These are phyloP conservation scores for Bimastos eiseni DNA, from an alignment of 2,888 invertebrate species.

Conservation along the genomic window DNA sequence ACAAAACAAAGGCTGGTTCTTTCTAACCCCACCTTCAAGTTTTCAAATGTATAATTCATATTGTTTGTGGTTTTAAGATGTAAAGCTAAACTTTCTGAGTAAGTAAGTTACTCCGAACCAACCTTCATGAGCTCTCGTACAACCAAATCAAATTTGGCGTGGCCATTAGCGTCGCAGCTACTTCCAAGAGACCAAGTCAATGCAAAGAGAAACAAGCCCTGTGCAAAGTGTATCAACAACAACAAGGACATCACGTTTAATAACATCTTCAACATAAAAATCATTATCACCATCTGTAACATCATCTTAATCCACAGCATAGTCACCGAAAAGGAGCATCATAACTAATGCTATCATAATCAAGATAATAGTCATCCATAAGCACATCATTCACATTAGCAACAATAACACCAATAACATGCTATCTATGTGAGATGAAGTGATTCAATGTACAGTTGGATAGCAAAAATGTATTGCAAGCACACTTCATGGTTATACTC, in stretches of 20 bases:
- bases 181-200: conserved; percentile 90
- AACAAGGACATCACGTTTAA: not conserved
- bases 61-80: not conserved
- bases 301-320: not conserved
- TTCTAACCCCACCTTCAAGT: not conserved
- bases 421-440: not conserved
- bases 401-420: not conserved
- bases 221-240: conserved; percentile 37
- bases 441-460: not conserved
- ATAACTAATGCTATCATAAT: not conserved
- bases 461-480: not conserved
- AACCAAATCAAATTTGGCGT: conserved; percentile 77
- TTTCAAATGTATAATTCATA: not conserved
- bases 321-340: not conserved
- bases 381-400: not conserved
- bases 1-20: not conserved
- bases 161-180: conserved; percentile 74
- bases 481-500: not conserved
- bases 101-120: not conserved
- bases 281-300: not conserved
- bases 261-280: not conserved
- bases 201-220: conserved; percentile 90
- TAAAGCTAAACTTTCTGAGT: not conserved
- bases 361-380: not conserved
- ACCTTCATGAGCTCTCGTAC: conserved; percentile 72